A percentile compares a stretch with the other conserved stretches of the same genome.
Conservation (phyloP, 2,888 invertebrate genomes). For the Ormyrus thymus region DNA sequence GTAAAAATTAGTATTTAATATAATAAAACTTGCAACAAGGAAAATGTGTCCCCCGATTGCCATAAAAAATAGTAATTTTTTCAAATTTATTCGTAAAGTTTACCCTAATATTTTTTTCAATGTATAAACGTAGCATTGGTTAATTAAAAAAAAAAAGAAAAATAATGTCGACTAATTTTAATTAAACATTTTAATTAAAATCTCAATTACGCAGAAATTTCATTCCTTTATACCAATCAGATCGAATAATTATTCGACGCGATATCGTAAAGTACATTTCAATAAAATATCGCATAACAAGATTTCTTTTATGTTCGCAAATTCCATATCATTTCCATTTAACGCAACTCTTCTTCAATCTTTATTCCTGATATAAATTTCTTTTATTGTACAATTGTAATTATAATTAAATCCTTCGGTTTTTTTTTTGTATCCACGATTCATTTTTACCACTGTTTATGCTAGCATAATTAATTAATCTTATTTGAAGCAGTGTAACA, state of each 20-base stretch:
- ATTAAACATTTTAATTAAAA: constrained; percentile 44
- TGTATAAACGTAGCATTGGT: too few relatives aligned
- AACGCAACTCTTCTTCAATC: background rate
- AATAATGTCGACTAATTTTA: constrained; percentile 2
- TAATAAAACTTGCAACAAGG: too few relatives aligned
- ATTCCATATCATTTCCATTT: constrained; percentile 31
- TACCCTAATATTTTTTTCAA: too few relatives aligned
- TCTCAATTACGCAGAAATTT: constrained; percentile 39
- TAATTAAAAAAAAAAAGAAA: background rate
- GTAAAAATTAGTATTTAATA: too few relatives aligned
- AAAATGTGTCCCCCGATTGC: too few relatives aligned
- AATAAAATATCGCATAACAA: constrained; percentile 21
- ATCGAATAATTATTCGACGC: constrained; percentile 43
- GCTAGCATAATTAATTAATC: too few relatives aligned
- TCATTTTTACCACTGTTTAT: too few relatives aligned
- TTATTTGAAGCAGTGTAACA: too few relatives aligned
- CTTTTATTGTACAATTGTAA: background rate
- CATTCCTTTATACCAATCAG: constrained; percentile 6
- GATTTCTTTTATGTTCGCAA: background rate
- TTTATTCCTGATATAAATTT: background rate
- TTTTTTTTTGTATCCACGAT: background rate
- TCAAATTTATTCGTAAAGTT: too few relatives aligned
- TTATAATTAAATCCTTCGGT: background rate
- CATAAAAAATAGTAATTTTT: too few relatives aligned
- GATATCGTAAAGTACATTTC: constrained; percentile 29